Base-by-base conservation (phyloP, 1,140 invertebrate genomes). In the Copidosoma floridanum region DNA sequence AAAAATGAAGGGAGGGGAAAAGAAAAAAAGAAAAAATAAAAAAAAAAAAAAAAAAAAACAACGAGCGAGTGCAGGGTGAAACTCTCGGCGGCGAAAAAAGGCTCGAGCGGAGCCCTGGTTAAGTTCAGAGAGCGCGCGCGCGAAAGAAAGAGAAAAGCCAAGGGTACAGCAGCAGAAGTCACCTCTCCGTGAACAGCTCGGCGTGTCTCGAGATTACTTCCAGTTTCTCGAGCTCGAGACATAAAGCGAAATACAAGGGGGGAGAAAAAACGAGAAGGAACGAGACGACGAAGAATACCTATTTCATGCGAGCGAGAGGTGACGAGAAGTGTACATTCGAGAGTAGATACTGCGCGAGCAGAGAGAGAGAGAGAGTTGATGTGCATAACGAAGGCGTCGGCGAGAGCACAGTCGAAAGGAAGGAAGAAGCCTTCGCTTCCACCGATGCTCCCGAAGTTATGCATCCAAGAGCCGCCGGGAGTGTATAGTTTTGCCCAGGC, bases 191-290 rank as follows among this genome's bases (percentile, higher is more conserved):
- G 57, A 60, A 53, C 29, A 40, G 21, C 23, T 24, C 14, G 54
- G 43, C 43, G 26, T 29, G 41, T 38, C 46, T 47, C 35, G 41
- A 47, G 41, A 54, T 60, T 60, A 60, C 50, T 60, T 46, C 40
- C 40, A 53, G 57, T 53, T 53, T 60, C 50, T 60, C 57, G 29
- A 35, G 35, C 38, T 27, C 21, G 16, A 18, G 27, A 21, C 14
- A 38, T 12, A 51, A 10, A 35, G 3, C 26, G 47, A 32, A 32
- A 35, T 2, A 20, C 2, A n/a, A 56, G 14, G 37, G 24, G 23
- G 23, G 20, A 20, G 21, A 26, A 29, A n/a, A n/a, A n/a, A n/a
- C n/a, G n/a, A 29, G 26, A 7, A 44, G 41, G 10, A 14, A 43
- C 8, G 32, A 26, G 26, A 2, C 26, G 47, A 16, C 18, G 23